Conservation (phyloP, 2,888 invertebrate genomes). For the Nephrotoma appendiculata region DNA sequence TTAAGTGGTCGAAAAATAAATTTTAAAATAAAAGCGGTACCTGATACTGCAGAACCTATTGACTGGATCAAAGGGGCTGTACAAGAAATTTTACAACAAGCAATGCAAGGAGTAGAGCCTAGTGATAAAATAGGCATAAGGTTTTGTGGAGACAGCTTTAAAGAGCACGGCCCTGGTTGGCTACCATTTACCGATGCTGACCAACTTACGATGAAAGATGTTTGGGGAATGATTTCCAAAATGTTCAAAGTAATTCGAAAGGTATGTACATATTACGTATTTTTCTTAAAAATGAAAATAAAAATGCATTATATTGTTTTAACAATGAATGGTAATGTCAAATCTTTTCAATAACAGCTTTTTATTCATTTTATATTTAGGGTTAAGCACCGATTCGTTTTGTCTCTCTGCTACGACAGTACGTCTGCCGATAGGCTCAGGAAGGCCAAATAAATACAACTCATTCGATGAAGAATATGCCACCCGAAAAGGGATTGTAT, state of each 20-base stretch:
- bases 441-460: too few species aligned
- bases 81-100: constrained; percentile 8
- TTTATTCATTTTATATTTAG: too few species aligned
- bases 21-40: constrained; percentile 10
- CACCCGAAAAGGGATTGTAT: too few species aligned
- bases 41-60: constrained; percentile 5
- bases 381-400: constrained; percentile 13
- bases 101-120: background rate
- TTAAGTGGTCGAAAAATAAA: background rate
- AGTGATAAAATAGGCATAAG: background rate
- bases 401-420: constrained; percentile 9
- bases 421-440: constrained; percentile 4
- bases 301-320: too few species aligned
- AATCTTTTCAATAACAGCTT: too few species aligned
- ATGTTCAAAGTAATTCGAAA: background rate
- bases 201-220: too few species aligned
- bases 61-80: constrained; percentile 7
- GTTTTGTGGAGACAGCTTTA: background rate
- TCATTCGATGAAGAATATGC: too few species aligned
- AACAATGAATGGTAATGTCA: too few species aligned
- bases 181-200: background rate
- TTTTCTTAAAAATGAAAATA: too few species aligned
- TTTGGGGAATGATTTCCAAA: too few species aligned
- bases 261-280: background rate
- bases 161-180: background rate